Conservation (phyloP, 2,113 vertebrate species). For the Hypocryptadius cinnamomeus region DNA sequence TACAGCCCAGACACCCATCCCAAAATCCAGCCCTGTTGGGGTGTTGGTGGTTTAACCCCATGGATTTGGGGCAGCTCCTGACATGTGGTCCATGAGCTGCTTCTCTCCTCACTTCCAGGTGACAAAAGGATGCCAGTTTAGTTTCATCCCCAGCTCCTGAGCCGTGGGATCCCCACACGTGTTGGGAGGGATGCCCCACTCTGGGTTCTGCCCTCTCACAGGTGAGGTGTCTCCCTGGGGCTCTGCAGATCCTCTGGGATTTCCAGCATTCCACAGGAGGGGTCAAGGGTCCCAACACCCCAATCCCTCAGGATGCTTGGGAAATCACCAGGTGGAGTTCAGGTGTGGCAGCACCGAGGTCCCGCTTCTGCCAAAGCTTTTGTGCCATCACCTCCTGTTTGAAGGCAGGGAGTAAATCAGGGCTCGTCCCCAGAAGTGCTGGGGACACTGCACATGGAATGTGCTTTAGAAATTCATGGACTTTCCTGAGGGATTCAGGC, state of each 20-base stretch:
- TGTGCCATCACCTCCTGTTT: not conserved
- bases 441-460: not conserved
- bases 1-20: not conserved
- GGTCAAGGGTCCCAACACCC: accelerated
- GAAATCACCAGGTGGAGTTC: not conserved
- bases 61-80: not conserved
- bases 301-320: not conserved
- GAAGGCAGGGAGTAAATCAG: not conserved
- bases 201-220: accelerated
- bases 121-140: not conserved
- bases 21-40: not conserved
- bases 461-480: not conserved
- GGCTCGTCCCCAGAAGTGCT: not conserved
- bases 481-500: not conserved
- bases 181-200: not conserved
- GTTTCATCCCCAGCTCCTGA: not conserved
- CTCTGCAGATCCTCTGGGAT: not conserved
- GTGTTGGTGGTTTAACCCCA: not conserved
- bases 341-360: not conserved
- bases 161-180: accelerated
- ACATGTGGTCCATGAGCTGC: accelerated
- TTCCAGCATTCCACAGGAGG: accelerated
- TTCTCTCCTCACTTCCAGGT: not conserved
- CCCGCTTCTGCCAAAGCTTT: accelerated
- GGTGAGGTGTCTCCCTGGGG: not conserved